Conservation (phyloP, 2,113 vertebrate genomes). For the Dromas ardeola region DNA sequence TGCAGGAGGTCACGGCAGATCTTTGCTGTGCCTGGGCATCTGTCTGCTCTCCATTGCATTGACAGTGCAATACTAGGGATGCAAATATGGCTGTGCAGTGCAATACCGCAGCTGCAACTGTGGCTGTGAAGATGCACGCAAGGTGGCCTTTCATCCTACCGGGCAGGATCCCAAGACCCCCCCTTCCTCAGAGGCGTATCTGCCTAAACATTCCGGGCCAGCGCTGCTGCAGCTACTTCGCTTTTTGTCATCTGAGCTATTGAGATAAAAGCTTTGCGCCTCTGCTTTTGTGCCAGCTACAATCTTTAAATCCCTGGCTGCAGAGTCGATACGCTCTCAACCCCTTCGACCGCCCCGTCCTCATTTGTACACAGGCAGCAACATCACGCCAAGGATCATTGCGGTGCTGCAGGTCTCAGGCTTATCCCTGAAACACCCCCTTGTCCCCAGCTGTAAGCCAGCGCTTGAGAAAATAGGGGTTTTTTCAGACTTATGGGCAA, state of each 20-base stretch:
- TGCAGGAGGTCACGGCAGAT: background rate
- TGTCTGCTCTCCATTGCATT: background rate
- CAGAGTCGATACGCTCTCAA: rapidly evolving
- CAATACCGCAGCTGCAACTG: background rate
- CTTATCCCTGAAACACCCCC: background rate
- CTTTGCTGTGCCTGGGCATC: rapidly evolving
- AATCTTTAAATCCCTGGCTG: background rate
- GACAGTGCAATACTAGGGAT: background rate
- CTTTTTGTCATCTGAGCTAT: background rate
- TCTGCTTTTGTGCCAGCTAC: background rate
- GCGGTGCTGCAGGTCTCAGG: background rate
- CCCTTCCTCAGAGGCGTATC: rapidly evolving
- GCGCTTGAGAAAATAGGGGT: background rate
- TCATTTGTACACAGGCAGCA: background rate
- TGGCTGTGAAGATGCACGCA: rapidly evolving
- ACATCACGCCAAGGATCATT: background rate
- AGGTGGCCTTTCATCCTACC: background rate
- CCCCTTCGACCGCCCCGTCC: rapidly evolving
- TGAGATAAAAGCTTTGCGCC: background rate
- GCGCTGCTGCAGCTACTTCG: background rate
- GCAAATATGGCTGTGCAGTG: background rate
- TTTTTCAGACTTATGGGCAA: background rate
- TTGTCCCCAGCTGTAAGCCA: background rate
- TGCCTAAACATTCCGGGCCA: background rate
- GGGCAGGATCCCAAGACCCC: background rate